These are phyloP conservation scores for Carterocephalus palaemon DNA, from an alignment of 2,888 invertebrate species.

Conservation along the genomic window DNA sequence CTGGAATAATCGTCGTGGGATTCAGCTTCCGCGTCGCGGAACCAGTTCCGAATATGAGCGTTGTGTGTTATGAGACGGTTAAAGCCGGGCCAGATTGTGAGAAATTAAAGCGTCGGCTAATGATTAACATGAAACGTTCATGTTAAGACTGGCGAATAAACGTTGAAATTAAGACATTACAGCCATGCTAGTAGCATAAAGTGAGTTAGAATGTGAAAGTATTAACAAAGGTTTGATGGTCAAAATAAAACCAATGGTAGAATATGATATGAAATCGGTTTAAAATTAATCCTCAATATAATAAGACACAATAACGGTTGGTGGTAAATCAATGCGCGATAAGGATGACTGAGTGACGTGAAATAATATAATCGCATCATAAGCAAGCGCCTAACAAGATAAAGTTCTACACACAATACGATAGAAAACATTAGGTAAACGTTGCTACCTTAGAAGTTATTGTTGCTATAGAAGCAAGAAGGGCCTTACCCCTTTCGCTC, in stretches of 20 bases:
- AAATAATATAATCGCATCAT: constrained; percentile 17
- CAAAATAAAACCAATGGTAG: too few relatives aligned
- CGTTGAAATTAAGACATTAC: too few relatives aligned
- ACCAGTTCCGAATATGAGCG: constrained; percentile 48
- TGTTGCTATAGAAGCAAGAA: constrained; percentile 43
- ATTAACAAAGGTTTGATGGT: too few relatives aligned
- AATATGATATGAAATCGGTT: too few relatives aligned
- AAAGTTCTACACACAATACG: constrained; percentile 25
- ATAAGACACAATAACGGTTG: constrained; percentile 6
- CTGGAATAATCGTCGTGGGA: constrained; percentile 60
- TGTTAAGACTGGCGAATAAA: neutral
- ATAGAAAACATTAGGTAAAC: constrained; percentile 45
- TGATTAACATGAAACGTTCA: too few relatives aligned
- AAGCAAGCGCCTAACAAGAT: constrained; percentile 12
- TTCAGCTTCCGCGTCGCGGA: constrained; percentile 59
- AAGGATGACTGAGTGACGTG: too few relatives aligned
- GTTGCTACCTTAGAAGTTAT: constrained; percentile 40
- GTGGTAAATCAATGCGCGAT: too few relatives aligned
- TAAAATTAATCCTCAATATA: too few relatives aligned
- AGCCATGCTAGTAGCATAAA: too few relatives aligned
- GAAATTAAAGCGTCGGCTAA: constrained; percentile 5
- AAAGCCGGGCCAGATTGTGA: constrained; percentile 12
- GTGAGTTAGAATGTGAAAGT: too few relatives aligned
- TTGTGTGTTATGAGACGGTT: constrained; percentile 3
- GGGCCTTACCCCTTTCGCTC: constrained; percentile 43